These are phyloP conservation scores for Columba janthina DNA, from an alignment of 2,113 vertebrate genomes.

Conservation along the genomic window DNA sequence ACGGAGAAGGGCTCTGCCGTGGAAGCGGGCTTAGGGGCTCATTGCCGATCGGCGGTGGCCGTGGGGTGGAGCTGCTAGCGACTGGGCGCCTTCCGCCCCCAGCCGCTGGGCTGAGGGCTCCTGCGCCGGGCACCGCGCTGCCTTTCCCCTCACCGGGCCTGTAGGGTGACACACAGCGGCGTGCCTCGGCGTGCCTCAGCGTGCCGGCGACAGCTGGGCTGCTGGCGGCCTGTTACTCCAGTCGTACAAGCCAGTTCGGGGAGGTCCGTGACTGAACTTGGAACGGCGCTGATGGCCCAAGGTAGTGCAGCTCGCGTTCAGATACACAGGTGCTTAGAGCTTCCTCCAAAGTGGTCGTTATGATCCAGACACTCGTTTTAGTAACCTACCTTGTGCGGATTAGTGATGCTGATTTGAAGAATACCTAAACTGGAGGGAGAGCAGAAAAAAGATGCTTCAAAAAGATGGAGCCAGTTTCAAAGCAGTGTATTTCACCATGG, in stretches of 20 bases:
- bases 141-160: background rate
- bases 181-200: fast-evolving
- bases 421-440: background rate
- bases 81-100: background rate
- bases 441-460: background rate
- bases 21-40: background rate
- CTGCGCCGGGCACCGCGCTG: background rate
- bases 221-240: fast-evolving
- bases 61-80: background rate
- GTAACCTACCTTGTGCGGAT: fast-evolving
- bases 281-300: fast-evolving
- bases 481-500: no score
- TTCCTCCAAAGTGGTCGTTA: fast-evolving
- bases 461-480: no score
- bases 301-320: fast-evolving
- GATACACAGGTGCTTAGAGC: background rate
- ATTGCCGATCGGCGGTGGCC: background rate
- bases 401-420: fast-evolving
- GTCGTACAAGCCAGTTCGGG: fast-evolving
- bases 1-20: background rate
- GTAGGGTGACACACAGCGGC: fast-evolving
- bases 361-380: fast-evolving
- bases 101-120: background rate
- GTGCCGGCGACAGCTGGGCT: fast-evolving
- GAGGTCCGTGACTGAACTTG: fast-evolving